These are phyloP conservation scores for Drosophila ogumai DNA, from an alignment of 1,140 invertebrate species.

Conservation along the genomic window DNA sequence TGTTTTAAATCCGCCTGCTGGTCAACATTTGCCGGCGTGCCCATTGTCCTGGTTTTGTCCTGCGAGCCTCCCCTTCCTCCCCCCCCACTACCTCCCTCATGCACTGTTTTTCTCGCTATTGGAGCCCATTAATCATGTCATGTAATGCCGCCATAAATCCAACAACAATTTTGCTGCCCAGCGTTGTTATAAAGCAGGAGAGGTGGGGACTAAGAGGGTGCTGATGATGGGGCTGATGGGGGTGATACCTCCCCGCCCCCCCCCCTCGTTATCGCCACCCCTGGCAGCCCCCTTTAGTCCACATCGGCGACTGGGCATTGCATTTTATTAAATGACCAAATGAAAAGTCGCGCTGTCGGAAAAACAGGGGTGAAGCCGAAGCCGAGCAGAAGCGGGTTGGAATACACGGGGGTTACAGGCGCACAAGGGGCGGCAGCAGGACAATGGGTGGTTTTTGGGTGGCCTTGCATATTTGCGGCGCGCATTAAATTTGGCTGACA, in stretches of 20 bases:
- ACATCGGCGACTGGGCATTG: conserved; percentile 56
- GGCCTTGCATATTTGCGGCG: conserved; percentile 76
- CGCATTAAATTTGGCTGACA: conserved; percentile 82
- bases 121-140: conserved; percentile 79
- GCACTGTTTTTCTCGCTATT: conserved; percentile 39
- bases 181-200: conserved; percentile 47
- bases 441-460: conserved; percentile 49
- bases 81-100: not conserved
- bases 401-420: not conserved
- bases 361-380: conserved; percentile 6
- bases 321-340: conserved; percentile 82
- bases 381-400: not conserved
- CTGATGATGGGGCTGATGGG: not conserved
- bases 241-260: not conserved
- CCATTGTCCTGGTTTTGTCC: conserved; percentile 46
- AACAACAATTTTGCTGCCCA: conserved; percentile 69
- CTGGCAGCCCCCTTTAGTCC: conserved; percentile 1
- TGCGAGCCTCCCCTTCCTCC: not conserved
- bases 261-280: conserved; percentile 4
- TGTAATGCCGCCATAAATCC: conserved; percentile 82
- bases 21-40: conserved; percentile 54
- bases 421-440: not conserved
- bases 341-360: conserved; percentile 78
- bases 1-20: conserved; percentile 52
- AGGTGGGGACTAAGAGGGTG: not conserved